Base-by-base conservation (phyloP, 2,113 vertebrate species). In the Poeciliopsis occidentalis region DNA sequence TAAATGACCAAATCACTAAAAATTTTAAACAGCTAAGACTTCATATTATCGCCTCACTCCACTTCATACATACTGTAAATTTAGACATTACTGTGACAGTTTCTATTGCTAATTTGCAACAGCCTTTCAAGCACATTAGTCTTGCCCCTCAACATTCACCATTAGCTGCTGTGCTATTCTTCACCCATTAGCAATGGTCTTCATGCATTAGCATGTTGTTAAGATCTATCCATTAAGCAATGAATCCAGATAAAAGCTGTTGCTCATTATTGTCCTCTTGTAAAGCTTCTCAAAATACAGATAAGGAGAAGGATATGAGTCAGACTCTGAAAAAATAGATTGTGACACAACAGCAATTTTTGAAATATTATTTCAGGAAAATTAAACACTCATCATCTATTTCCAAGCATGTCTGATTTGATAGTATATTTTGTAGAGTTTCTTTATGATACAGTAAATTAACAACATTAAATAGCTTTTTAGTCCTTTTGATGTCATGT, bases 141-240 rank as follows among this genome's bases (percentile, higher is more conserved):
- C 4, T 70, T 84, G 70, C 79, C 37, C 31, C 67, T 71, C 67
- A 26, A 26, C 69, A 27, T 4, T 64, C 60, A 67, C 57, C 69
- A 60, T 79, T 57, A 81, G 68, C 70, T 31, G 1, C 51, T 57
- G 51, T 57, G 5, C 69, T 41, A 3, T 41, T 62, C 39, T 61
- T 41, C 57, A 8, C 57, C 81, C 62, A 61, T 78, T 63, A 64
- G 44, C 12, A 31, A 51, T 15, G 44, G 66, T 54, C n/a, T 61
- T n/a, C 66, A 75, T 82, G 71, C 61, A 64, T 77, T 72, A 74
- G 60, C 69, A 54, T 34, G 3, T 0, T 47, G n/a, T 61, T 67
- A 0, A 69, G 37, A 3, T 70, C 64, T 4, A 27, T 75, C 64
- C 0, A 64, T 84, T 75, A 79, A 54, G 13, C 30, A 60, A 7